Evolutionary conservation across 2,888 invertebrate genomes (phyloP).

Genomic region (Omphaloscelis lunosa): DNA sequence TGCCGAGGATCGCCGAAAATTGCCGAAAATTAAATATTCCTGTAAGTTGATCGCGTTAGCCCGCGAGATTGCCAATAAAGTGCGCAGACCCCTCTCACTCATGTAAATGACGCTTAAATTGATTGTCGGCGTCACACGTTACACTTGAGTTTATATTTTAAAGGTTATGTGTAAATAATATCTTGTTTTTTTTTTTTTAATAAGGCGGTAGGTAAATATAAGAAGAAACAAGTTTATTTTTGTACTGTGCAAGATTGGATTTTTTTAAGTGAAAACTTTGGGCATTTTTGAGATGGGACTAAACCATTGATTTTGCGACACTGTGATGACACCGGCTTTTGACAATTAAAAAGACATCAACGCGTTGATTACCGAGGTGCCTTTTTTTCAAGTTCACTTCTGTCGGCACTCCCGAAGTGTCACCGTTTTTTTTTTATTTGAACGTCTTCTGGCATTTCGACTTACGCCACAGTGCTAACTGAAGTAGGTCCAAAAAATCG

Average conservation of each 20-base stretch:
- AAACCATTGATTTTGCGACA: too few relatives aligned
- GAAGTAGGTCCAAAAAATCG: neutral
- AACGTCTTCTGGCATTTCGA: neutral
- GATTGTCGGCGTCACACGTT: constrained; percentile 67
- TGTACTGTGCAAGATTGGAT: neutral
- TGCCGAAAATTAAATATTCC: constrained; percentile 87
- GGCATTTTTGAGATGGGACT: too few relatives aligned
- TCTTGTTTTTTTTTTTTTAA: neutral
- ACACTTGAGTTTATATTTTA: constrained; percentile 28
- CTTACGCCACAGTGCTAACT: neutral
- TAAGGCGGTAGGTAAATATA: neutral
- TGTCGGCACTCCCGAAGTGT: too few relatives aligned
- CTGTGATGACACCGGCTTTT: too few relatives aligned
- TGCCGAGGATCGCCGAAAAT: constrained; percentile 80
- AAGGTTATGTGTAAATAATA: neutral
- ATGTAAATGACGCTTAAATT: constrained; percentile 81
- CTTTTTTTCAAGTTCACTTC: too few relatives aligned
- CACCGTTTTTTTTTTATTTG: too few relatives aligned
- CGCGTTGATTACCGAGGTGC: too few relatives aligned
- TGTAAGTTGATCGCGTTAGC: constrained; percentile 88
- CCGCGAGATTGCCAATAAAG: constrained; percentile 88
- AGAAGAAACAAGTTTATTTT: neutral
- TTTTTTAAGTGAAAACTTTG: too few relatives aligned
- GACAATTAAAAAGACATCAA: too few relatives aligned
- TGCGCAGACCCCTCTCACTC: constrained; percentile 74